phyloP scores from a whole-genome alignment of 1,140 invertebrate genomes.

The Brachystomella parvula region DNA sequence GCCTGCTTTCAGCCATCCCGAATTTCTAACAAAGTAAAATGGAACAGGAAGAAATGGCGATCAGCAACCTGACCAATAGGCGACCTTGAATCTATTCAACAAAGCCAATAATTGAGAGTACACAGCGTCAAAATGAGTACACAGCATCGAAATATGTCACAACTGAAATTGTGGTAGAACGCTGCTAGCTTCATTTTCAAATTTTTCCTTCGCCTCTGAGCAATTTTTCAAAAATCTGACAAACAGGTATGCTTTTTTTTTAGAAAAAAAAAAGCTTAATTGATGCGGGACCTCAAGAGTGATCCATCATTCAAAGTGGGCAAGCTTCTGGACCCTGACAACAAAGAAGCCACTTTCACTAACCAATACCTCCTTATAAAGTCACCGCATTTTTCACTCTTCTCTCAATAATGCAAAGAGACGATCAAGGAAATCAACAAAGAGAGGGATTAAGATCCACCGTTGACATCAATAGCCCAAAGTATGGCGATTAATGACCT shows the following conservation, averaged over 20 bases:
- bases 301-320: slow-evolving; percentile 1
- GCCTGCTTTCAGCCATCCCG: neutral
- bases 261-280: neutral
- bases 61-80: neutral
- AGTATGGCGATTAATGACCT: slow-evolving; percentile 3
- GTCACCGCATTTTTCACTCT: no score
- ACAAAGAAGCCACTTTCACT: neutral
- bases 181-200: neutral
- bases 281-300: neutral
- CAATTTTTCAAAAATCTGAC: neutral
- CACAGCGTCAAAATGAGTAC: neutral
- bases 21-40: neutral
- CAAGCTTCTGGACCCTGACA: neutral
- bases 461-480: neutral
- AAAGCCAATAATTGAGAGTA: neutral
- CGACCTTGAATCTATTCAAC: neutral
- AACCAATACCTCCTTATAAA: no score
- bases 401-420: no score
- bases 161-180: no score
- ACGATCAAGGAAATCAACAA: no score
- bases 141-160: no score
- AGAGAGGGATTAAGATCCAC: neutral
- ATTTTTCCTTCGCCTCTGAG: neutral
- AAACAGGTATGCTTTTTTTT: neutral
- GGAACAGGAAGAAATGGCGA: neutral